Conservation (phyloP, 1,140 invertebrate genomes). For the Drosophila nigromelanica region DNA sequence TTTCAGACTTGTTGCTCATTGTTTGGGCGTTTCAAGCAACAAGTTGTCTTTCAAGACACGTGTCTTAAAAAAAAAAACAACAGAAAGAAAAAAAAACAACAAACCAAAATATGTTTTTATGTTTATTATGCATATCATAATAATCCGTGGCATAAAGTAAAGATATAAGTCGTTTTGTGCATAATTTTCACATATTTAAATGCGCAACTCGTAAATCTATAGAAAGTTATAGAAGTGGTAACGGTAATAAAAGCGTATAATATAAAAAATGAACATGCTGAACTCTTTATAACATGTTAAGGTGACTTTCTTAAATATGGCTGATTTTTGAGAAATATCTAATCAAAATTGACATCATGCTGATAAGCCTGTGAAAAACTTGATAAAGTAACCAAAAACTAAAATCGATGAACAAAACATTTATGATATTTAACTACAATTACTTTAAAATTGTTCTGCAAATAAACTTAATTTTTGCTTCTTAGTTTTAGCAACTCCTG, state of each 20-base stretch:
- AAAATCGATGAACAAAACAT: too few species aligned
- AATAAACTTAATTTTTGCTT: too few species aligned
- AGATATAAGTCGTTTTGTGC: slow-evolving; percentile 41
- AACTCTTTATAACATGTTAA: slow-evolving; percentile 47
- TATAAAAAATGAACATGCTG: slow-evolving; percentile 47
- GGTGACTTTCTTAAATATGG: slow-evolving; percentile 10
- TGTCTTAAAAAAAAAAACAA: slow-evolving; percentile 32
- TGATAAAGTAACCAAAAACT: background rate
- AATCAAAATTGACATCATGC: slow-evolving; percentile 9
- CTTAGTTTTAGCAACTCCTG: too few species aligned
- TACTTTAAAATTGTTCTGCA: too few species aligned
- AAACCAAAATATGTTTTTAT: slow-evolving; percentile 27
- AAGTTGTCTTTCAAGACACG: slow-evolving; percentile 67
- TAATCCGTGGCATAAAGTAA: slow-evolving; percentile 48
- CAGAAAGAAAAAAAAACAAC: slow-evolving; percentile 8
- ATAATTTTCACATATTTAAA: slow-evolving; percentile 58
- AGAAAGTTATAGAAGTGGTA: slow-evolving; percentile 51
- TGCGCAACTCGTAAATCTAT: slow-evolving; percentile 63
- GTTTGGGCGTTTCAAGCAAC: slow-evolving; percentile 33
- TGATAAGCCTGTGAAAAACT: slow-evolving; percentile 27
- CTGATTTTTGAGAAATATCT: background rate
- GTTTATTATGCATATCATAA: slow-evolving; percentile 67
- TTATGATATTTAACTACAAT: background rate
- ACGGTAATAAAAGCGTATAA: slow-evolving; percentile 12
- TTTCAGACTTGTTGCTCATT: slow-evolving; percentile 38